A percentile compares a stretch with the other conserved stretches of the same genome.
Conservation (phyloP, 2,797 vertebrate species). For the Hybognathus amarus region DNA sequence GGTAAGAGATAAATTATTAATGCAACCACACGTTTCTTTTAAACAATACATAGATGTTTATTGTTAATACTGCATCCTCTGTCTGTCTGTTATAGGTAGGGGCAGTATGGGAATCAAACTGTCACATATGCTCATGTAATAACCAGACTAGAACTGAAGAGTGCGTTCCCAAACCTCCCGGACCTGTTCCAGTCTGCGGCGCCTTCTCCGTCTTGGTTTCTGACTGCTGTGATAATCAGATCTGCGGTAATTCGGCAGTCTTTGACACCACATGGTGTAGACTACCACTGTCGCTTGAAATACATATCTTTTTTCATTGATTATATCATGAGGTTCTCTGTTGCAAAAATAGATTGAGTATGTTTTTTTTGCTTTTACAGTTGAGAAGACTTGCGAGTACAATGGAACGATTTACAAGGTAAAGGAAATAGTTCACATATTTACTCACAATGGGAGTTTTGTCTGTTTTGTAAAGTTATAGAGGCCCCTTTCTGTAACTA, state of each 20-base stretch:
- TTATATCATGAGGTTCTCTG: too few relatives aligned
- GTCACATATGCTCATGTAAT: conserved; percentile 72
- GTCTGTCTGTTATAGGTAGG: conserved; percentile 66
- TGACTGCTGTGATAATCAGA: conserved; percentile 63
- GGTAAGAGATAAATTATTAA: conserved; percentile 47
- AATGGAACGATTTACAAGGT: conserved; percentile 66
- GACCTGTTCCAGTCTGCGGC: conserved; percentile 44
- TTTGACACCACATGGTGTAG: background rate
- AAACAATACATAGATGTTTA: background rate
- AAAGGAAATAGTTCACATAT: conserved; percentile 38
- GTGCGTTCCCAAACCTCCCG: conserved; percentile 54
- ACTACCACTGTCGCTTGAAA: background rate
- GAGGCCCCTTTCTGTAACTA: background rate
- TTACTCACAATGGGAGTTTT: background rate
- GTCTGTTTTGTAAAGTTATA: conserved; percentile 1
- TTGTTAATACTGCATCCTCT: background rate
- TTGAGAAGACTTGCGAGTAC: conserved; percentile 71
- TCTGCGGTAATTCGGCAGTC: conserved; percentile 66
- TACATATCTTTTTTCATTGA: background rate
- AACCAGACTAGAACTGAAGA: conserved; percentile 66
- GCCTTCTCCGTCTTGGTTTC: conserved; percentile 38
- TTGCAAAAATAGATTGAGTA: background rate
- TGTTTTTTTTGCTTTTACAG: conserved; percentile 62
- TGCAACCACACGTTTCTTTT: background rate
- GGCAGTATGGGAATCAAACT: conserved; percentile 71